Base-by-base conservation (phyloP, 2,797 vertebrate species). In the Enteromius afrohamiltoni region DNA sequence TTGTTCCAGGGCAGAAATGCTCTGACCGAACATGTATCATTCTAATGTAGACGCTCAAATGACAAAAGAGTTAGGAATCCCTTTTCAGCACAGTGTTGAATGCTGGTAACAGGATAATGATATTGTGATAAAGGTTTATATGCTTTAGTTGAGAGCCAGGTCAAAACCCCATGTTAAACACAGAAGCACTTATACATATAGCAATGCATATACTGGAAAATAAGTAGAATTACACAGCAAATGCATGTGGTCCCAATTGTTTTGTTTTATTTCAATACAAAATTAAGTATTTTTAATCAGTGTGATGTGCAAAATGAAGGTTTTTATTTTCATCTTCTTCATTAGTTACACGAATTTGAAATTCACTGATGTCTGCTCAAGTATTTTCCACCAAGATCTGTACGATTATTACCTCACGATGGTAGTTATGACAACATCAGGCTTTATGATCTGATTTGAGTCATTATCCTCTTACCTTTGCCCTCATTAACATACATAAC, bases 1-100 rank as follows among this genome's bases (percentile, higher is more conserved):
- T 65, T 68, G 69, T 92, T 92, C 93, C 91, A 91, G 92, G 90
- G 91, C 85, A 89, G 87, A 91, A 90, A 82, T 83, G 75, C 85
- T 77, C 47, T 65, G 82, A 83, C 82, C 55, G 34, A 77, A 88
- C 75, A 89, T 62, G 45, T 45, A 77, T 62, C 19, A 80, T 62
- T 80, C 53, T 80, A 76, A 53, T 23, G 49, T 58, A 65, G 45
- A 70, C 29, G 2, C 21, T 34, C 23, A 68, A 40, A 69, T 75
- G 19, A 53, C 16, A 74, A 70, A 68, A 31, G 14, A n/a, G 62
- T 68, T 31, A 17, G 64, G 19, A 76, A 83, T 77, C 49, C 62
- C 17, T 67, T 58, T 69, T 31, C 62, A 58, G 29, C 45, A 53
- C 14, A 75, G 2, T 26, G 69, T 73, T 73, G 26, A 62, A 31